phyloP scores from a whole-genome alignment of 2,113 vertebrate genomes.

The Ranitomeya imitator region DNA sequence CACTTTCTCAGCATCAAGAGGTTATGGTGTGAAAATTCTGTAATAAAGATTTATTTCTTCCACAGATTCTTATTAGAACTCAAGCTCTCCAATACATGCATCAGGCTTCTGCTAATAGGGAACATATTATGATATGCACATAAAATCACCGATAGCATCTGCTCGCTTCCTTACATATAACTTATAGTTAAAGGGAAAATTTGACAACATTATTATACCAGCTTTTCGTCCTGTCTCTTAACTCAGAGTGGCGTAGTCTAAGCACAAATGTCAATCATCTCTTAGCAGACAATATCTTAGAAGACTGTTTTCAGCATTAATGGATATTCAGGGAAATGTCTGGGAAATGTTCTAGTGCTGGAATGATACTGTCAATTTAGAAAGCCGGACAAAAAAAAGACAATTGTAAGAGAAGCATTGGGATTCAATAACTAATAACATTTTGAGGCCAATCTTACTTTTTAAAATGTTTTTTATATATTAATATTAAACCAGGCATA shows the following conservation, averaged over 20 bases:
- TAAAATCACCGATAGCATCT: not conserved
- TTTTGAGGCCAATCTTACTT: not conserved
- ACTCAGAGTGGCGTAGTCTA: not conserved
- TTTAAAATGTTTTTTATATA: not conserved
- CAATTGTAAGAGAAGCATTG: no score
- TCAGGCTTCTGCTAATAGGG: not conserved
- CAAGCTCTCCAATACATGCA: constrained; percentile 12
- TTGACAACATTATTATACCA: constrained; percentile 21
- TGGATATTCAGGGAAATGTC: not conserved
- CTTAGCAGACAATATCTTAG: not conserved
- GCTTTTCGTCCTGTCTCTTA: not conserved
- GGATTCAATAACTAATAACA: not conserved
- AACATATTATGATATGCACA: not conserved
- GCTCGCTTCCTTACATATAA: not conserved
- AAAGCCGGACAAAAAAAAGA: not conserved
- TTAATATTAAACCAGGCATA: not conserved
- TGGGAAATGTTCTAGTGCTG: not conserved
- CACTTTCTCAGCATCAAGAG: constrained; percentile 6
- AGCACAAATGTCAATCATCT: not conserved
- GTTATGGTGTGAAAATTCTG: constrained; percentile 16
- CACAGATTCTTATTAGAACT: not conserved
- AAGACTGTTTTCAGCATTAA: not conserved
- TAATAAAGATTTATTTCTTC: constrained; percentile 22
- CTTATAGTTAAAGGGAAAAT: not conserved
- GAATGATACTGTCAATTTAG: not conserved